Base-by-base conservation (phyloP, 1,140 invertebrate genomes). In the Nasonia longicornis region DNA sequence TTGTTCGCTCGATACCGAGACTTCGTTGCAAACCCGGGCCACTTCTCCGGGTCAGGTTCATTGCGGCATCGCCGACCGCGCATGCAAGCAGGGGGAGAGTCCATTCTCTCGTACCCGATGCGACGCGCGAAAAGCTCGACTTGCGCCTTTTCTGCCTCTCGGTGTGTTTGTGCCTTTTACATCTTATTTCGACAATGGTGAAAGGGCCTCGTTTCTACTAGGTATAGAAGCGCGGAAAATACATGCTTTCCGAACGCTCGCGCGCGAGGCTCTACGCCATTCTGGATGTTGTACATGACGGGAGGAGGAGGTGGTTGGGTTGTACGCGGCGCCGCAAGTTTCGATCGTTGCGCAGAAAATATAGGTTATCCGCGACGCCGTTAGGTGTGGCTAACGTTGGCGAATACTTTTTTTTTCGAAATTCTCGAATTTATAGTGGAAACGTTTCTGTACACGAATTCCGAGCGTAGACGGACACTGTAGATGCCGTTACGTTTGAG, bases 331-430 rank as follows among this genome's bases (percentile, higher is more conserved):
- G 58, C 58, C 63, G 79, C 79, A 74, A 75, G 79, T 80, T 80
- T 80, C 79, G 79, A 80, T 80, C 79, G 79, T 67, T 80, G 72
- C 63, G 79, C 72, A 69, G 58, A 22, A 73, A 75, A 80, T 80
- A 45, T 38, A 22, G 45, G 70, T 67, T 52, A 79, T 79, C n/a
- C 48, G 48, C 42, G 71, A 10, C 45, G 29, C 58, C 26, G 26
- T 52, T 75, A 80, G 71, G 79, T 80, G 79, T 80, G 79, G 71
- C 72, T 52, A 48, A 42, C 2, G 20, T 48, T 71, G 45, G 1
- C 14, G 12, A 58, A 58, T 58, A 58, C 31, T 26, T 1, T 66
- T 26, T 67, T 67, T 67, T 67, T 67, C 11, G 1, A 29, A 12
- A 67, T 67, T 67, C 31, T 31, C 10, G 26, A 67, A 8, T 3